These are phyloP conservation scores for Lobophora halterata DNA, from an alignment of 2,888 invertebrate genomes.

Conservation along the genomic window DNA sequence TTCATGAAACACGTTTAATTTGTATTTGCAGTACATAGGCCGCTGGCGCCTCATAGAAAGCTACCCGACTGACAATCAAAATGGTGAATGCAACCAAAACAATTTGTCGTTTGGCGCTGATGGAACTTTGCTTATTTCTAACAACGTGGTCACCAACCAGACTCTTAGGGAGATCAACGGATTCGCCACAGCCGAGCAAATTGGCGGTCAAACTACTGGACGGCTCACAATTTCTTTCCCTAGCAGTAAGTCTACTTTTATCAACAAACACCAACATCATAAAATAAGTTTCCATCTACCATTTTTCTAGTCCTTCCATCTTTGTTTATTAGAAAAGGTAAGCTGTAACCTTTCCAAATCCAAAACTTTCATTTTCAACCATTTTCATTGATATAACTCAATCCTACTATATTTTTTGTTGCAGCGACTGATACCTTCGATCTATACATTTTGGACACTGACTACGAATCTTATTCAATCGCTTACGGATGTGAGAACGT, in stretches of 20 bases:
- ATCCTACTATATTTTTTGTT: no score
- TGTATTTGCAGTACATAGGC: slow-evolving; percentile 44
- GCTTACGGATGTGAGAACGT: slow-evolving; percentile 82
- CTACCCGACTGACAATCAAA: slow-evolving; percentile 81
- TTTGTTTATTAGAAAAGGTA: no score
- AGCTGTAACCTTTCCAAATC: no score
- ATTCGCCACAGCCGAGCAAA: slow-evolving; percentile 58
- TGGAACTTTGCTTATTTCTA: slow-evolving; percentile 38
- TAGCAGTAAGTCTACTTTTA: slow-evolving; percentile 30
- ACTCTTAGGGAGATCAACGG: slow-evolving; percentile 71
- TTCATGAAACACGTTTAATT: not conserved
- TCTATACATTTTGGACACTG: slow-evolving; percentile 65
- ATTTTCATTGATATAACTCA: no score
- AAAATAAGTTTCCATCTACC: no score
- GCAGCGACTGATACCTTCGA: slow-evolving; percentile 28
- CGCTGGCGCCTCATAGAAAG: slow-evolving; percentile 83
- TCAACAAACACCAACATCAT: no score
- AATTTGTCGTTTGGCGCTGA: slow-evolving; percentile 63
- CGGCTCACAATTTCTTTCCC: slow-evolving; percentile 76
- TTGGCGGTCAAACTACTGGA: slow-evolving; percentile 50
- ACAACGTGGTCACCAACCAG: slow-evolving; percentile 61
- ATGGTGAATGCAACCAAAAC: slow-evolving; percentile 82
- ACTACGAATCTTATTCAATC: slow-evolving; percentile 80
- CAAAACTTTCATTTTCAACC: no score
- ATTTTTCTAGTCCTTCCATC: no score